phyloP scores from a whole-genome alignment of 2,113 vertebrate genomes.

The Erythrolamprus reginae region DNA sequence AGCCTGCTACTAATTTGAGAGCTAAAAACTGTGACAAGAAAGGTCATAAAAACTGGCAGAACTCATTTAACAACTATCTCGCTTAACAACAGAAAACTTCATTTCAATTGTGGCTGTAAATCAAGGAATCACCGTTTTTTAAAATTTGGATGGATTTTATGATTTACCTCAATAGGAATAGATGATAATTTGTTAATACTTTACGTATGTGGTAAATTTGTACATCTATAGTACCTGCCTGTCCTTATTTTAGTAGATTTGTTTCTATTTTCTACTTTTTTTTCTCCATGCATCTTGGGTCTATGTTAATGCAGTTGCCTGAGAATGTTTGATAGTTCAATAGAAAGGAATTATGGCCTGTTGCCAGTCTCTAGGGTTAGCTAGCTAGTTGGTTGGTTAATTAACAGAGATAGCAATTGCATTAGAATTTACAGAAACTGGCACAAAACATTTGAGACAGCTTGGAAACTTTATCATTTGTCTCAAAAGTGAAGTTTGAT shows the following conservation, averaged over 20 bases:
- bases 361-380: neutral
- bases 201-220: neutral
- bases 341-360: neutral
- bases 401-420: neutral
- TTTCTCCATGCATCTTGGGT: neutral
- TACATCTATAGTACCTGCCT: neutral
- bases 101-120: neutral
- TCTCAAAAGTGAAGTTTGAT: neutral
- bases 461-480: neutral
- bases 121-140: neutral
- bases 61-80: neutral
- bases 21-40: neutral
- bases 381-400: neutral
- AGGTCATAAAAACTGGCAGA: neutral
- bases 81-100: neutral
- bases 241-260: neutral
- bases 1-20: neutral
- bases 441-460: neutral
- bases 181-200: neutral
- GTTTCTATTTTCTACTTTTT: neutral
- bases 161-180: neutral
- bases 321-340: neutral
- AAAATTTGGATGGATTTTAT: neutral
- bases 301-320: neutral
- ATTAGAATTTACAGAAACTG: neutral